phyloP scores from a whole-genome alignment of 2,113 vertebrate species.

The Psammodynastes pulverulentus region DNA sequence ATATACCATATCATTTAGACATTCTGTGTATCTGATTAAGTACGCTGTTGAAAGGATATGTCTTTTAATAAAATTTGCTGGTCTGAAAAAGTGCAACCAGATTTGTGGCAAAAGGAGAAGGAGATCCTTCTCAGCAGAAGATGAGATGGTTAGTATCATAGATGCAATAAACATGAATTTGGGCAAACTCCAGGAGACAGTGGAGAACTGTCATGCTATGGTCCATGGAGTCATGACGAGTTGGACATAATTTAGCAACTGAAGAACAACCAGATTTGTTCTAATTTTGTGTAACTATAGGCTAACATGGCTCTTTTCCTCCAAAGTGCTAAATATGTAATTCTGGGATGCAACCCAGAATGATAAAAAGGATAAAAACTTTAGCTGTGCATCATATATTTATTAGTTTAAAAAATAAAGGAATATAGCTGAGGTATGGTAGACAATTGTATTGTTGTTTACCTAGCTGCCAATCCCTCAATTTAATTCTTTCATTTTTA shows the following conservation, averaged over 20 bases:
- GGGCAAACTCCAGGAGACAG: background rate
- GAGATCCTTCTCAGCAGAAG: background rate
- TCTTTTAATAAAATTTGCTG: background rate
- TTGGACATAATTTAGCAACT: background rate
- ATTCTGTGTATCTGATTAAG: background rate
- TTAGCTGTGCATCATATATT: background rate
- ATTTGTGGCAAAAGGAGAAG: background rate
- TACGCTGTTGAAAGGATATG: background rate
- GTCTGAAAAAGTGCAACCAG: background rate
- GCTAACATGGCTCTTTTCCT: background rate
- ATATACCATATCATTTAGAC: background rate
- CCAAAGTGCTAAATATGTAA: background rate
- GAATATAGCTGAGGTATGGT: background rate
- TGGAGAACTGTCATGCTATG: background rate
- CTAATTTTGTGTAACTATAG: background rate
- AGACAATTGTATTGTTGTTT: background rate
- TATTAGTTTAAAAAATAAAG: background rate
- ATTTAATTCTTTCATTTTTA: slow-evolving; percentile 11
- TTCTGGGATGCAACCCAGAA: background rate
- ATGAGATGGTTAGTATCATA: background rate
- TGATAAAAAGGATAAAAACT: background rate
- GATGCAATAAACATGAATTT: background rate
- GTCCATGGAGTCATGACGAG: background rate
- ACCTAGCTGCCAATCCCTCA: background rate
- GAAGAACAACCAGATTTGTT: background rate